A percentile compares a stretch with the other conserved stretches of the same genome.
Conservation (phyloP, 2,888 invertebrate genomes). For the Carterocephalus palaemon region DNA sequence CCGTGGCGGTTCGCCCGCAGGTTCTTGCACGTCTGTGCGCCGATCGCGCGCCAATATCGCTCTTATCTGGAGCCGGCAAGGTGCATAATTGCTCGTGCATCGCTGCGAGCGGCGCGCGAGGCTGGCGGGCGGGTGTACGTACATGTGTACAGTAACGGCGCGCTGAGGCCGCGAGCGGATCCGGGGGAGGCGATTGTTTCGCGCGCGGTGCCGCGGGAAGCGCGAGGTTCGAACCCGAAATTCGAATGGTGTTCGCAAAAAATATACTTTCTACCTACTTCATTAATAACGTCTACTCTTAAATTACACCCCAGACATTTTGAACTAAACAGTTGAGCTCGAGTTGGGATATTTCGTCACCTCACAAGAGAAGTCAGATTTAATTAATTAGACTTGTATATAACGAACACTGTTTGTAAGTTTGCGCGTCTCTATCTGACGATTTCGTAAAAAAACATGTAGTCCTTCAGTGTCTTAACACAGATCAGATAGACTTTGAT, state of each 20-base stretch:
- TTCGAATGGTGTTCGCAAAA: constrained; percentile 19
- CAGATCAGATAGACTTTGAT: too few relatives aligned
- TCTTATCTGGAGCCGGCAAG: constrained; percentile 13
- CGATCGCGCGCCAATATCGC: not conserved
- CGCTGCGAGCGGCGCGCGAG: constrained; percentile 9
- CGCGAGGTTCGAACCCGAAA: constrained; percentile 11
- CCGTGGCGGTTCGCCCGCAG: constrained; percentile 24
- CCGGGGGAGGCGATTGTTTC: constrained; percentile 26
- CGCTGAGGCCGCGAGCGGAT: constrained; percentile 28
- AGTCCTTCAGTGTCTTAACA: too few relatives aligned
- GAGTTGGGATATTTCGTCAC: too few relatives aligned
- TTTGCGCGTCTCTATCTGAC: too few relatives aligned
- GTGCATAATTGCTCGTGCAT: constrained; percentile 17
- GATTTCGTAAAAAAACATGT: too few relatives aligned
- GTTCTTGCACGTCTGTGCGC: constrained; percentile 11
- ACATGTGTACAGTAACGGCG: constrained; percentile 33
- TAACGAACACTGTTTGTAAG: too few relatives aligned
- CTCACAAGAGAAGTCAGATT: too few relatives aligned
- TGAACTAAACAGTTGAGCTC: too few relatives aligned
- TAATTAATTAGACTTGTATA: too few relatives aligned
- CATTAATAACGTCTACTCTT: too few relatives aligned
- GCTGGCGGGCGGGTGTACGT: constrained; percentile 18
- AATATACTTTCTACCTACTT: too few relatives aligned
- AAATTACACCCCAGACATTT: too few relatives aligned
- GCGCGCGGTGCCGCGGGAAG: constrained; percentile 17